A percentile compares a stretch with the other conserved stretches of the same genome.
Evolutionary conservation across 2,113 vertebrate species (phyloP).

Genomic region (Neoarius graeffei): DNA sequence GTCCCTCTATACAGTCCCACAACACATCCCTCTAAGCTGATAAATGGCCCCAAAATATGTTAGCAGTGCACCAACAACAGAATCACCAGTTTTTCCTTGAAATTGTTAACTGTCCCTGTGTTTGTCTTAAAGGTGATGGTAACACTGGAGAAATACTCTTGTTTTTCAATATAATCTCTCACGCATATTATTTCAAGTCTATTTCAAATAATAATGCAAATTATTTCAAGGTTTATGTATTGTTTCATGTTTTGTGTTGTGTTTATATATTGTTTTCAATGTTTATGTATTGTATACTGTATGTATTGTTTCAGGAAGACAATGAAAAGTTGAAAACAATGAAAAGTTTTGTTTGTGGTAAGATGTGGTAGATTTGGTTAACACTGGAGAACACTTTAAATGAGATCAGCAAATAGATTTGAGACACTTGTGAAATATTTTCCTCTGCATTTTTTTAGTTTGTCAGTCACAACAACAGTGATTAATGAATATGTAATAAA

Average conservation of each 20-base stretch:
- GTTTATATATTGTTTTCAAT: too few species aligned
- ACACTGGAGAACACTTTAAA: not conserved
- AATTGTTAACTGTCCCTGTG: not conserved
- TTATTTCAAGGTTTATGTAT: too few species aligned
- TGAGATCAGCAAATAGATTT: not conserved
- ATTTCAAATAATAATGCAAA: too few species aligned
- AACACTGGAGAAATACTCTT: not conserved
- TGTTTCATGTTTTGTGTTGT: too few species aligned
- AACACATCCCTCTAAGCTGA: not conserved
- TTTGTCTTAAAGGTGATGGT: not conserved
- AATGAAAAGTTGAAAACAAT: too few species aligned
- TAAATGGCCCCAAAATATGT: not conserved
- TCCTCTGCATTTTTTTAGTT: not conserved
- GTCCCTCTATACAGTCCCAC: not conserved
- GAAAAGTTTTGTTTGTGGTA: not conserved
- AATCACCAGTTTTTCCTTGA: not conserved
- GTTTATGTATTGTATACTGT: too few species aligned
- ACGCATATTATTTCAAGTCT: not conserved
- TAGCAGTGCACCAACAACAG: not conserved
- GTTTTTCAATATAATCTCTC: not conserved
- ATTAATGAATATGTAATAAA: not conserved
- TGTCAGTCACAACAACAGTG: not conserved
- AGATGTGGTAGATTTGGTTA: not conserved
- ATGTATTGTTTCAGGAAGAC: not conserved
- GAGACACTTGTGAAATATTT: not conserved